phyloP scores from a whole-genome alignment of 2,113 vertebrate genomes.

The Copsychus sechellarum region DNA sequence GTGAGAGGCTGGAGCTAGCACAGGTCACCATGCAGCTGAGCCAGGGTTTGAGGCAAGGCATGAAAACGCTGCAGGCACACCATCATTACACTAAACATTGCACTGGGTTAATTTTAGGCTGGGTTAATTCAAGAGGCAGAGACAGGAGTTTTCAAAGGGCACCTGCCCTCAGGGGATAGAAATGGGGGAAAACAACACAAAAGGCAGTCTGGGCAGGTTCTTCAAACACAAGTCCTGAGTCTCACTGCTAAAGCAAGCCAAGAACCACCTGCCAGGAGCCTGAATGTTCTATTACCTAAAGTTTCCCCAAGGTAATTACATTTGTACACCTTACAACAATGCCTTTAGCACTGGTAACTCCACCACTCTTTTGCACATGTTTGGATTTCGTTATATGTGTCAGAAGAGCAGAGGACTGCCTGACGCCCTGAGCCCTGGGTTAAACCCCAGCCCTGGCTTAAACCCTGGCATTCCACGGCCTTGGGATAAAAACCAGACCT shows the following conservation, averaged over 20 bases:
- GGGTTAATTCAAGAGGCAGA: background rate
- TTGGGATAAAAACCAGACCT: background rate
- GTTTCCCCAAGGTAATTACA: rapidly evolving
- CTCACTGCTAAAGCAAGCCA: rapidly evolving
- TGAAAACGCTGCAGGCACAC: background rate
- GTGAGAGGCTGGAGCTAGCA: background rate
- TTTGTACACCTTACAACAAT: background rate
- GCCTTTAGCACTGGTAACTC: background rate
- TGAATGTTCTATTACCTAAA: rapidly evolving
- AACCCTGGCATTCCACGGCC: background rate
- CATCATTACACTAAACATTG: background rate
- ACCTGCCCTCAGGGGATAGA: rapidly evolving
- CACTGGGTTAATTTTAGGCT: background rate
- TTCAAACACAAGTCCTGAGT: background rate
- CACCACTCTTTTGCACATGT: rapidly evolving
- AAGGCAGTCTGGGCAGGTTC: background rate
- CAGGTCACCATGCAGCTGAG: background rate
- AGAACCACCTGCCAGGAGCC: background rate
- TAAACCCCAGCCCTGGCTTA: background rate
- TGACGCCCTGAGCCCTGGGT: background rate
- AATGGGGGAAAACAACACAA: too few species aligned
- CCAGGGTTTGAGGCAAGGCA: background rate
- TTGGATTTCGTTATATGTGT: rapidly evolving
- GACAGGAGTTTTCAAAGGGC: background rate
- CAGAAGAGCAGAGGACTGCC: rapidly evolving